Evolutionary conservation across 2,888 invertebrate species (phyloP).

Genomic region (Aricia artaxerxes): DNA sequence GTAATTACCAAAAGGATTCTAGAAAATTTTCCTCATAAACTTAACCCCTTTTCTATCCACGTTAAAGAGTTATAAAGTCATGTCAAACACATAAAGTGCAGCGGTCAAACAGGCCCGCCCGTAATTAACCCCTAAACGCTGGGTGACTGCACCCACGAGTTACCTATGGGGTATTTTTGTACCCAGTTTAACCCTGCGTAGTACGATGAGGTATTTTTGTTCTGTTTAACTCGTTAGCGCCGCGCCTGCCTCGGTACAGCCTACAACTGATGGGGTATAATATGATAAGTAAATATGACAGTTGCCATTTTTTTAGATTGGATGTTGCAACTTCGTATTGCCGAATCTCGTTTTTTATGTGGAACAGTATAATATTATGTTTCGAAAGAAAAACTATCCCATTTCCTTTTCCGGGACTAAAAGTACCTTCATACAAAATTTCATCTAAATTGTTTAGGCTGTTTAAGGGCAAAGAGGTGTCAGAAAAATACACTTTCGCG

Average conservation of each 20-base stretch:
- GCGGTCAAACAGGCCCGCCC: background rate
- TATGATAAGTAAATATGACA: no score
- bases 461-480: no score
- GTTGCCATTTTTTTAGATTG: no score
- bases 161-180: background rate
- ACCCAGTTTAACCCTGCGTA: background rate
- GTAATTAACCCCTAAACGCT: background rate
- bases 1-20: background rate
- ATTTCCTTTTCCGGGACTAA: no score
- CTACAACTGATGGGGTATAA: background rate
- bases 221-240: background rate
- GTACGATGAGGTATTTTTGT: background rate
- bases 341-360: no score
- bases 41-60: background rate
- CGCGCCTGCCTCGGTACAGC: background rate
- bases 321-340: no score
- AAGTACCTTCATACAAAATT: no score
- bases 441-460: no score
- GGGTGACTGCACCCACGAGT: background rate
- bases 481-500: no score
- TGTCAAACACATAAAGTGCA: conserved; percentile 20
- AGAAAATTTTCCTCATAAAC: background rate
- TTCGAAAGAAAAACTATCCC: no score
- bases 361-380: no score
- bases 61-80: background rate